Evolutionary conservation across 92 coral and sea anemone species (phyloP).

Genomic region (Hydrozoanthus gracilis): DNA sequence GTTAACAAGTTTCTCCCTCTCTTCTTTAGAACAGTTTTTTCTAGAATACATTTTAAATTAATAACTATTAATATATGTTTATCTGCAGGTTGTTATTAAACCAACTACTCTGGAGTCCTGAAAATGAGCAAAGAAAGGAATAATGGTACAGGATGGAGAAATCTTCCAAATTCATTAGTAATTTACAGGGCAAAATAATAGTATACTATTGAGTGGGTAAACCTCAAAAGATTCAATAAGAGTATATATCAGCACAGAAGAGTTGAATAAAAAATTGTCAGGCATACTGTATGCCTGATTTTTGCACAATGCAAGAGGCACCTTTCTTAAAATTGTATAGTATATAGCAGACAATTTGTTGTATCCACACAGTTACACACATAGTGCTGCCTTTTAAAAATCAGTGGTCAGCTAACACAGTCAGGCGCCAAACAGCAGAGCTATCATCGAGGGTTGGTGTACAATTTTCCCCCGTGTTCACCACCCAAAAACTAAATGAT

Average conservation of each 20-base stretch:
- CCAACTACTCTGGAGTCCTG: conserved; percentile 3
- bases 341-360: too few relatives aligned
- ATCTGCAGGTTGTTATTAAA: conserved; percentile 2
- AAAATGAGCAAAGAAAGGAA: conserved; percentile 8
- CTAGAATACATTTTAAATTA: conserved; percentile 36
- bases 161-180: not conserved
- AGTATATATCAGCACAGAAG: not conserved
- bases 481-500: too few relatives aligned
- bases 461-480: too few relatives aligned
- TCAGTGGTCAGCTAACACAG: too few relatives aligned
- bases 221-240: not conserved
- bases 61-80: not conserved
- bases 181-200: not conserved
- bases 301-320: too few relatives aligned
- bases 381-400: too few relatives aligned
- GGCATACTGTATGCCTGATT: too few relatives aligned
- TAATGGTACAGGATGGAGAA: not conserved
- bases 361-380: too few relatives aligned
- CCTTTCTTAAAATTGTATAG: too few relatives aligned
- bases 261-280: not conserved
- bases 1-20: conserved; percentile 76
- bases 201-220: not conserved
- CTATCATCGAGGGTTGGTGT: too few relatives aligned
- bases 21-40: conserved; percentile 73
- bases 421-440: too few relatives aligned